A percentile compares a stretch with the other conserved stretches of the same genome.
Evolutionary conservation across 2,888 invertebrate species (phyloP).

Genomic region (Elaeidobius kamerunicus): DNA sequence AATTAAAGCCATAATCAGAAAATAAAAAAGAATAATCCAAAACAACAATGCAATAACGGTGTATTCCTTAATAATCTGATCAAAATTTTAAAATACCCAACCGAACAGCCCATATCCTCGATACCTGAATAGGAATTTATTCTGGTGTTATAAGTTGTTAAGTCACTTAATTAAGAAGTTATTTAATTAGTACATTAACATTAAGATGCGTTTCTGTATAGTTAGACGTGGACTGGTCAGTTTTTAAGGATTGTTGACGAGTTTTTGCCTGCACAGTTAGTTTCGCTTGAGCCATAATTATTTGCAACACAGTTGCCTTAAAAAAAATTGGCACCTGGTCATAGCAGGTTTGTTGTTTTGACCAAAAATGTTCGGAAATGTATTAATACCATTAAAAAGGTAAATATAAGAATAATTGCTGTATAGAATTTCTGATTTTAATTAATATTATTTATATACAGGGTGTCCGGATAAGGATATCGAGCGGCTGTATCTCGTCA

Average conservation of each 20-base stretch:
- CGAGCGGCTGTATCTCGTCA: no score
- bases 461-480: no score
- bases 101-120: slow-evolving; percentile 1
- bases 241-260: slow-evolving; percentile 9
- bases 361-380: not conserved
- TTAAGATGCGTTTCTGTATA: slow-evolving; percentile 40
- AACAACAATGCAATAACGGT: slow-evolving; percentile 7
- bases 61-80: not conserved
- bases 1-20: not conserved
- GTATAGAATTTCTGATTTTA: no score
- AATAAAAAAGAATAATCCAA: not conserved
- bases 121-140: slow-evolving; percentile 39
- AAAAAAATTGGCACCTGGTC: not conserved
- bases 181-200: slow-evolving; percentile 53
- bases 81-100: slow-evolving; percentile 10
- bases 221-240: slow-evolving; percentile 6
- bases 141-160: slow-evolving; percentile 56
- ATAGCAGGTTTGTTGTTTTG: not conserved
- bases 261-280: slow-evolving; percentile 10
- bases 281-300: slow-evolving; percentile 3
- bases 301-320: not conserved
- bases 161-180: slow-evolving; percentile 59
- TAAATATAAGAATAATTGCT: no score
- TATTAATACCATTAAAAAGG: not conserved
- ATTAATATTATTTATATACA: no score